Conservation (phyloP, 2,113 vertebrate genomes). For the Chlorodrepanis virens region DNA sequence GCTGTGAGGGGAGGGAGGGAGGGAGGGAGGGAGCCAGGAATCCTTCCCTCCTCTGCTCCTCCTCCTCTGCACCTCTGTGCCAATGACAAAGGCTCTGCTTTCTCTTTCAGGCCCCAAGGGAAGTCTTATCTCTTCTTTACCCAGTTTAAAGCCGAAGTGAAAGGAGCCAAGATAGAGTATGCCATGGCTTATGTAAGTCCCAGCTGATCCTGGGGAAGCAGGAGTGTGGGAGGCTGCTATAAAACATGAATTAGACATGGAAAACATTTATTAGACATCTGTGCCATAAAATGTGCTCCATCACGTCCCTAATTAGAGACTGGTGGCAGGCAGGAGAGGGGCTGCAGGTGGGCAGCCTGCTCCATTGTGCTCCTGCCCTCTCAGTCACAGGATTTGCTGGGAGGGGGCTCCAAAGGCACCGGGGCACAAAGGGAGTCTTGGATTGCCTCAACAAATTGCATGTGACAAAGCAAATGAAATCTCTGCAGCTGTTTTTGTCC, state of each 20-base stretch:
- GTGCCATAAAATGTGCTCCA: not conserved
- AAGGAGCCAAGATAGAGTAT: conserved; percentile 86
- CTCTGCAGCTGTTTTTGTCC: not conserved
- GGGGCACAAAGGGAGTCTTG: not conserved
- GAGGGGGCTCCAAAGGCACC: not conserved
- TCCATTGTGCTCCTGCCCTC: not conserved
- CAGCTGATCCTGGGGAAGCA: not conserved
- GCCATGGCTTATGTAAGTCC: conserved; percentile 93
- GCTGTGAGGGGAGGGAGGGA: not conserved
- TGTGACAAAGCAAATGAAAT: not conserved
- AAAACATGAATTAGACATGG: not conserved
- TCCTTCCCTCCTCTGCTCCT: not conserved
- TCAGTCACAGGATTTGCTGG: rapidly evolving
- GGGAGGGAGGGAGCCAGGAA: not conserved
- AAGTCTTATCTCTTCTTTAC: conserved; percentile 98
- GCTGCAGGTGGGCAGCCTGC: not conserved
- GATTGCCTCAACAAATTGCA: not conserved
- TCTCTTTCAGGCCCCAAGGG: conserved; percentile 86
- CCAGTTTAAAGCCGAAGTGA: conserved; percentile 91
- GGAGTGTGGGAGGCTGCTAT: conserved; percentile 14
- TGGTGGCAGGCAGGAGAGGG: not conserved
- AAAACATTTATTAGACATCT: conserved; percentile 39
- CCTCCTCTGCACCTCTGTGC: not conserved
- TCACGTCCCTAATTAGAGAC: not conserved
- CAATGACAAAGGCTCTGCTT: not conserved